Conservation (phyloP, 2,797 vertebrate genomes). For the Okamejei kenojei region DNA sequence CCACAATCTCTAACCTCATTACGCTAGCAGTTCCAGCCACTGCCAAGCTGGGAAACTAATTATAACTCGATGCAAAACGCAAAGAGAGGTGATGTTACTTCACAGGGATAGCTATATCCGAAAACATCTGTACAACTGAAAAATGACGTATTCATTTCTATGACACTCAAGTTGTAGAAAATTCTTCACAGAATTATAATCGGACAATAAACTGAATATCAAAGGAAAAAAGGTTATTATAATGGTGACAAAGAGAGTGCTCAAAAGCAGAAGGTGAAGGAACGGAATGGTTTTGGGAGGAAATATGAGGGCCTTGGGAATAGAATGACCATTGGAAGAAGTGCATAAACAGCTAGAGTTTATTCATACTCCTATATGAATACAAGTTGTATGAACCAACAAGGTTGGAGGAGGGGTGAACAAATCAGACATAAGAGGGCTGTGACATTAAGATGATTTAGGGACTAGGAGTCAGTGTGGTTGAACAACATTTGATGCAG, state of each 20-base stretch:
- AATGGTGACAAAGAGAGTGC: not conserved
- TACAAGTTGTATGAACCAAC: not conserved
- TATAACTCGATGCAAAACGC: not conserved
- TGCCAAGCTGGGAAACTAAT: not conserved
- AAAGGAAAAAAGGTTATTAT: not conserved
- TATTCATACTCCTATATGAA: too few species aligned
- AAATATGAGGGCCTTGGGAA: not conserved
- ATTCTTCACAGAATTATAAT: not conserved
- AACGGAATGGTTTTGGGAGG: not conserved
- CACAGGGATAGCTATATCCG: not conserved
- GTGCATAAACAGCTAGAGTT: not conserved
- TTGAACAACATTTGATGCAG: not conserved
- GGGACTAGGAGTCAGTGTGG: not conserved
- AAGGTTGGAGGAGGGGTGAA: not conserved
- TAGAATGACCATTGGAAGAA: not conserved
- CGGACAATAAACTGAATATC: not conserved
- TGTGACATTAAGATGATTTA: not conserved
- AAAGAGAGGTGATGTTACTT: not conserved
- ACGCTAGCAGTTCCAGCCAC: not conserved
- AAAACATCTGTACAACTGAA: not conserved
- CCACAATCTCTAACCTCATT: not conserved
- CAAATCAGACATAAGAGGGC: not conserved
- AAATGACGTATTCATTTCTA: not conserved
- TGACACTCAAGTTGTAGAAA: not conserved
- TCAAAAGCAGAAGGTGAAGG: not conserved